A percentile compares a stretch with the other conserved stretches of the same genome.
Evolutionary conservation across 2,888 invertebrate genomes (phyloP).

Genomic region (Euzophera pinguis): DNA sequence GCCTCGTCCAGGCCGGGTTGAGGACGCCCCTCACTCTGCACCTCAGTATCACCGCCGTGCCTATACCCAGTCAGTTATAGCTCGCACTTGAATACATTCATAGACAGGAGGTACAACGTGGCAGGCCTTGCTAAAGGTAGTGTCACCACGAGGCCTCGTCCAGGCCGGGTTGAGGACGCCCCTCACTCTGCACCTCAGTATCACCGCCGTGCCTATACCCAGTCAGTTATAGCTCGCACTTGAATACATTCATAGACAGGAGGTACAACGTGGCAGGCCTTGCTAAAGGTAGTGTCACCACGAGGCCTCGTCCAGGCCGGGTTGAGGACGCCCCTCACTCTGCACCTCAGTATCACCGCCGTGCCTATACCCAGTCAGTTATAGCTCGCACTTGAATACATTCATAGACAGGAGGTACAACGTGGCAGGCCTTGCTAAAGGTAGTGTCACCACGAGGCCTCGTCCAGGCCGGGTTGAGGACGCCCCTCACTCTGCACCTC

Average conservation of each 20-base stretch:
- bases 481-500: not conserved
- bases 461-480: not conserved
- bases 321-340: not conserved
- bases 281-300: too few species aligned
- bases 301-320: not conserved
- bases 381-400: too few species aligned
- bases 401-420: too few species aligned
- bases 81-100: too few species aligned
- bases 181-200: not conserved
- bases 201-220: not conserved
- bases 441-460: not conserved
- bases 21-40: not conserved
- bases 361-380: not conserved
- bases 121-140: constrained; percentile 84
- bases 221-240: not conserved
- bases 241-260: too few species aligned
- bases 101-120: too few species aligned
- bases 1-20: not conserved
- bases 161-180: not conserved
- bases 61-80: not conserved
- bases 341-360: not conserved
- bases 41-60: not conserved
- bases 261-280: too few species aligned
- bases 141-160: not conserved
- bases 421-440: too few species aligned